These are phyloP conservation scores for Dione juno DNA, from an alignment of 2,888 invertebrate genomes.

Conservation along the genomic window DNA sequence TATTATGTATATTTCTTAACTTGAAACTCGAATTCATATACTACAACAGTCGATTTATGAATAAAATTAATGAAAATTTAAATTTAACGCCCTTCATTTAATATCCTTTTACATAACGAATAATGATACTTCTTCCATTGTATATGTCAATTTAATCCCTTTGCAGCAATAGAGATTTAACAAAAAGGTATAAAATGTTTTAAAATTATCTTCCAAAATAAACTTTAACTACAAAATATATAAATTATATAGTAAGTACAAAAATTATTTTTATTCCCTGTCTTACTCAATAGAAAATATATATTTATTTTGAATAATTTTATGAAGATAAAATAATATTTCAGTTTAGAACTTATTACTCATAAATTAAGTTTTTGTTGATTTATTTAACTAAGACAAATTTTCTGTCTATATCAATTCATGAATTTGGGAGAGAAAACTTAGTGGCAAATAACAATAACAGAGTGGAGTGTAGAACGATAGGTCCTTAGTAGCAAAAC, in stretches of 20 bases:
- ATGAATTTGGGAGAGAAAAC: too few relatives aligned
- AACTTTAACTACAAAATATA: conserved; percentile 8
- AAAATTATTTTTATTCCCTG: conserved; percentile 13
- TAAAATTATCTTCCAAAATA: background rate
- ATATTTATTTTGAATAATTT: too few relatives aligned
- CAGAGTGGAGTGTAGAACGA: too few relatives aligned
- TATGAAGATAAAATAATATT: too few relatives aligned
- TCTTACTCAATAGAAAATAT: background rate
- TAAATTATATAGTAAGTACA: background rate
- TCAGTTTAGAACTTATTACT: too few relatives aligned
- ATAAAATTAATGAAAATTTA: conserved; percentile 64
- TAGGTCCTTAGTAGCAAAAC: too few relatives aligned
- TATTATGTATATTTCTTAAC: conserved; percentile 83
- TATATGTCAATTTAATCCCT: background rate
- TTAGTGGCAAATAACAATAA: too few relatives aligned
- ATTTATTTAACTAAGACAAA: too few relatives aligned
- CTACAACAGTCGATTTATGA: conserved; percentile 82
- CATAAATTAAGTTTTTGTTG: too few relatives aligned
- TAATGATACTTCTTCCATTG: conserved; percentile 3
- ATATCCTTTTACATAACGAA: background rate
- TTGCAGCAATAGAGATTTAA: background rate
- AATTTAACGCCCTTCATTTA: conserved; percentile 47
- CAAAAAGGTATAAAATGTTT: conserved; percentile 2
- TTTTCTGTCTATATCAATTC: too few relatives aligned
- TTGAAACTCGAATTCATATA: conserved; percentile 82